A percentile compares a stretch with the other conserved stretches of the same genome.
phyloP scores from a whole-genome alignment of 2,888 invertebrate genomes.

The Drosophila anomalata region DNA sequence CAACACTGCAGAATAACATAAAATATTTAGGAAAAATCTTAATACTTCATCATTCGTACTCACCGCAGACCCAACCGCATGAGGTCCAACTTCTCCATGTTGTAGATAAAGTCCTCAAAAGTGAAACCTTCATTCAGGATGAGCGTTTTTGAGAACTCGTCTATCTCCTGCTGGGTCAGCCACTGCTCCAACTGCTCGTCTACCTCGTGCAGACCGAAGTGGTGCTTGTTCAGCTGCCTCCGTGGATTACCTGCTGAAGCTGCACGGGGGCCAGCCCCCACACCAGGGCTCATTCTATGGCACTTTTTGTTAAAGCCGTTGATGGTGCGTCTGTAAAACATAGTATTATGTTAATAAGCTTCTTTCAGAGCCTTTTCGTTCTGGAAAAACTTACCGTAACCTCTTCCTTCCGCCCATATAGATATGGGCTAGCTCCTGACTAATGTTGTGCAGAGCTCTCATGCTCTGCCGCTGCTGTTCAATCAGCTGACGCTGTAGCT shows the following conservation, averaged over 20 bases:
- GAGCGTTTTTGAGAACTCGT: constrained; percentile 87
- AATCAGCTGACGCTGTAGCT: constrained; percentile 73
- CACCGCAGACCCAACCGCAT: constrained; percentile 91
- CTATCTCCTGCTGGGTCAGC: constrained; percentile 89
- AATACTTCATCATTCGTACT: constrained; percentile 51
- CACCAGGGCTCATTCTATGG: constrained; percentile 65
- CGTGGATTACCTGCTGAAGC: constrained; percentile 45
- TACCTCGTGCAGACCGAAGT: constrained; percentile 79
- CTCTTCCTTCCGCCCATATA: constrained; percentile 76
- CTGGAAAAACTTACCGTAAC: constrained; percentile 48
- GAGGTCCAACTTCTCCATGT: constrained; percentile 93
- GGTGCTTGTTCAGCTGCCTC: constrained; percentile 68
- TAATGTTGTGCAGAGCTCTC: constrained; percentile 76
- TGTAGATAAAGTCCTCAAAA: constrained; percentile 90
- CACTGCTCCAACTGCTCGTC: constrained; percentile 89
- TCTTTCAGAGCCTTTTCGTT: background rate
- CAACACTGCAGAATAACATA: constrained; percentile 83
- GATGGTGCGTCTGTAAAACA: constrained; percentile 57
- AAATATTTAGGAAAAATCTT: background rate
- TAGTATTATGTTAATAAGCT: background rate
- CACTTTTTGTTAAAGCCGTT: constrained; percentile 67
- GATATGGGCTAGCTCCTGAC: constrained; percentile 79
- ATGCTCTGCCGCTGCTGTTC: constrained; percentile 76
- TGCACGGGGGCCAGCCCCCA: constrained; percentile 32
- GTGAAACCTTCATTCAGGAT: constrained; percentile 91